Conservation (phyloP, 2,888 invertebrate species). For the Epirrita christyi region DNA sequence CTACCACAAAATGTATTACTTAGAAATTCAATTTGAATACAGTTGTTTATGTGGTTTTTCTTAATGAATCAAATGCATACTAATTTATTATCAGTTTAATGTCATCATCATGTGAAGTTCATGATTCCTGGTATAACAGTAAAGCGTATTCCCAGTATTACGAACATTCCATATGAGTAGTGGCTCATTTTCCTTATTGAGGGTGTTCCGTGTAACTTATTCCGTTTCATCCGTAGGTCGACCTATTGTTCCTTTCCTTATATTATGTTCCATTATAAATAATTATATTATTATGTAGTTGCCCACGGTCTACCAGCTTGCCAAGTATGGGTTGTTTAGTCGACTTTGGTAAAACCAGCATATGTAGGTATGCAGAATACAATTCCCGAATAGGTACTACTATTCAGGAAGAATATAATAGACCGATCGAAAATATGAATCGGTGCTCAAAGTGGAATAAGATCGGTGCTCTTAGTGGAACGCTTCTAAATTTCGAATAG, state of each 20-base stretch:
- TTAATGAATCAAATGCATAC: too few species aligned
- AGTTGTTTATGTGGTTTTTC: too few species aligned
- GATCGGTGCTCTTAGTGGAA: too few species aligned
- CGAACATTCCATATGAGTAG: not conserved
- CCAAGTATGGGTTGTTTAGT: not conserved
- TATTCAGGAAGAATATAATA: too few species aligned
- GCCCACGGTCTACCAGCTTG: not conserved
- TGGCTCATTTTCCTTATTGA: conserved; percentile 1
- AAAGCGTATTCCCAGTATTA: not conserved
- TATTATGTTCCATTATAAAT: too few species aligned
- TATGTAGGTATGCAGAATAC: too few species aligned
- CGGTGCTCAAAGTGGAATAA: too few species aligned
- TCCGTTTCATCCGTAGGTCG: not conserved
- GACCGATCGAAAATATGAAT: too few species aligned
- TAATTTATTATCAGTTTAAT: not conserved
- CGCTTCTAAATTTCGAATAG: too few species aligned
- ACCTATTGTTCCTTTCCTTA: conserved; percentile 2
- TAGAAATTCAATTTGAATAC: too few species aligned
- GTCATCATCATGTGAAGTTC: not conserved
- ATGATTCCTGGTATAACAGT: not conserved
- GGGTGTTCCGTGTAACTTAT: not conserved
- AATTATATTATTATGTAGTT: not conserved
- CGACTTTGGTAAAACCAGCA: not conserved
- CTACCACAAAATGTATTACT: too few species aligned
- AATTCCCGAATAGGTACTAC: too few species aligned